Evolutionary conservation across 2,888 invertebrate species (phyloP).

Genomic region (Stenodema calcarata): DNA sequence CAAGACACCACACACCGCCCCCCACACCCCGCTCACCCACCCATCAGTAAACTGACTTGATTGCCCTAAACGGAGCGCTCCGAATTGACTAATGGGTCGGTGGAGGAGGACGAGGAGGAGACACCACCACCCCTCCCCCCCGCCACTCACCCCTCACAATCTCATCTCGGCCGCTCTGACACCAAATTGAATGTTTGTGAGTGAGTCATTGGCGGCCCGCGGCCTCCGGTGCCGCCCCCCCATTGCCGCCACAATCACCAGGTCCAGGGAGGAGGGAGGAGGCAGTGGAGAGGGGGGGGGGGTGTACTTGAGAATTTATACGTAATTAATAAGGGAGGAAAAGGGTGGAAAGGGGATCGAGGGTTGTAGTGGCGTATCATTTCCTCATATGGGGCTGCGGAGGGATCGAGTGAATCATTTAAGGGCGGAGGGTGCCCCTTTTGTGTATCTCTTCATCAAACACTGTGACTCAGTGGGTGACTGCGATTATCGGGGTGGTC

Average conservation of each 20-base stretch:
- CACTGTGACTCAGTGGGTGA: slow-evolving; percentile 34
- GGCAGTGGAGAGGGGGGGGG: neutral
- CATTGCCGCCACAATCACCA: neutral
- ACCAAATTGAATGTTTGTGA: slow-evolving; percentile 48
- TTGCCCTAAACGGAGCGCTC: slow-evolving; percentile 43
- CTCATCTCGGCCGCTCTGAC: too few species aligned
- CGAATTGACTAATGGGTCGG: slow-evolving; percentile 42
- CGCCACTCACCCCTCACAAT: too few species aligned
- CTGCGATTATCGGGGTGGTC: slow-evolving; percentile 11
- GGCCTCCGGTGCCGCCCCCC: neutral
- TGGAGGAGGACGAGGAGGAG: too few species aligned
- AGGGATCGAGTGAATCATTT: slow-evolving; percentile 29
- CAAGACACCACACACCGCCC: too few species aligned
- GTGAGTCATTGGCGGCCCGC: slow-evolving; percentile 24
- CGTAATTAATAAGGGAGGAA: slow-evolving; percentile 40
- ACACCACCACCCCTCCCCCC: neutral
- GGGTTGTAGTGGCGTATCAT: neutral
- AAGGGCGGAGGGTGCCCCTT: neutral
- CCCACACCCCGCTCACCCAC: neutral
- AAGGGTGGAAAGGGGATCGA: neutral
- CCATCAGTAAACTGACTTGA: slow-evolving; percentile 8
- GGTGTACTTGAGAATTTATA: slow-evolving; percentile 28
- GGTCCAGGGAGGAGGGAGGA: neutral
- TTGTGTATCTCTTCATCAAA: slow-evolving; percentile 39
- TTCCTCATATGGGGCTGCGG: slow-evolving; percentile 1